Conservation (phyloP, 2,888 invertebrate species). For the Poecilus cupreus region DNA sequence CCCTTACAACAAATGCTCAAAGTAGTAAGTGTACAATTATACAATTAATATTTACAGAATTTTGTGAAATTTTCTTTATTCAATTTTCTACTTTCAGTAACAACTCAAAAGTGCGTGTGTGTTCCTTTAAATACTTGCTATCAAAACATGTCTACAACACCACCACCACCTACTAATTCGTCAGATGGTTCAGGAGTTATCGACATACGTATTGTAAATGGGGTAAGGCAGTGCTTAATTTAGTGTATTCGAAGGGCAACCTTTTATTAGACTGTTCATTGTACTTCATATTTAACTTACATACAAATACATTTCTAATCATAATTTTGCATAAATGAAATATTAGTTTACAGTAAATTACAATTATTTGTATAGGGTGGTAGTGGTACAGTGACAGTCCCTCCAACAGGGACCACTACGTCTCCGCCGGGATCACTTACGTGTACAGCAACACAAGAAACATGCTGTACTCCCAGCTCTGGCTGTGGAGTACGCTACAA, state of each 20-base stretch:
- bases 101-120: not conserved
- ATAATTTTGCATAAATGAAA: not conserved
- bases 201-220: conserved; percentile 78
- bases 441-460: not conserved
- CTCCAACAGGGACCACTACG: not conserved
- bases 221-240: conserved; percentile 70
- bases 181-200: conserved; percentile 76
- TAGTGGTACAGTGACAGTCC: not conserved
- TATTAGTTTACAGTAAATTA: too few species aligned
- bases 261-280: too few species aligned
- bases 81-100: not conserved
- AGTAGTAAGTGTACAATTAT: not conserved
- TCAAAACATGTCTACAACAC: conserved; percentile 68
- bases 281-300: not conserved
- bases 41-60: not conserved
- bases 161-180: conserved; percentile 53
- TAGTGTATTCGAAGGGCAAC: too few species aligned
- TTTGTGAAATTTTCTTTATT: not conserved
- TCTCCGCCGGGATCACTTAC: not conserved
- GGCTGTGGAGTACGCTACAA: conserved; percentile 56
- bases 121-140: conserved; percentile 67
- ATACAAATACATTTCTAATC: not conserved
- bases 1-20: not conserved
- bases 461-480: conserved; percentile 34
- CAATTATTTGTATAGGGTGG: not conserved